Evolutionary conservation across 2,888 invertebrate genomes (phyloP), one percentile per base, ranked within the genome.

Genomic region (Opisthograptis luteolata): DNA sequence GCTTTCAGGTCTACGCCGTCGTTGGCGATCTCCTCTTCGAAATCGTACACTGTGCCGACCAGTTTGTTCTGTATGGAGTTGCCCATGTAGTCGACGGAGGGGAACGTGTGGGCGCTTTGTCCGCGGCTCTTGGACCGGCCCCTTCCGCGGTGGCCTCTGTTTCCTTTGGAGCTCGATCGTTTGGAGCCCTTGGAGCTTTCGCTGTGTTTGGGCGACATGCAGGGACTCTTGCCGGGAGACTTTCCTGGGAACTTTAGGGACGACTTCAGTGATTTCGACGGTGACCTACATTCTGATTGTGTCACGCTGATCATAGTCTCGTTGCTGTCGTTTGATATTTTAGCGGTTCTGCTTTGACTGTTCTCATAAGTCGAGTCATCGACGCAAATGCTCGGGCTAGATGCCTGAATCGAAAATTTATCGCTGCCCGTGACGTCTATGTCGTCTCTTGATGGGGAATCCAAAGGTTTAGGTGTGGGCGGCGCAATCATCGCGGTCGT

Each of bases 1-100:
- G 96, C 94, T 67, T 96, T 94, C 7, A 97, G 81, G 76, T 95
- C 95, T 42, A 96, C 94, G 9, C 94, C 94, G 53, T 95, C 95
- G 60, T 93, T 94, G 5, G 94, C 92, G 50, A 96, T 93, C 73
- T 97, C 96, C 67, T 97, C 96, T 58, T 96, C 95, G 58, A 96
- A 96, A 76, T 96, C 97, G 69, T 96, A 97, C 1, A 97, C 97
- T 1, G 97, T 97, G 5, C 97, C 96, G 4, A 94, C 94, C 24
- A 96, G 87, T 75, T 96, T 96, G 73, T 94, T 95, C 58, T 95
- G 95, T 51, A 96, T 95, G 1, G 96, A 94, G 66, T 94, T 94
- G 13, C 92, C 92, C 47, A 85, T 79, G 64, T 87, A 90, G 45
- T 92, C 92, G 25, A 90, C 75, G 66, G 83, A 40, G 59, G 85